phyloP scores from a whole-genome alignment of 2,888 invertebrate genomes.

The Drosophila austrosaltans region DNA sequence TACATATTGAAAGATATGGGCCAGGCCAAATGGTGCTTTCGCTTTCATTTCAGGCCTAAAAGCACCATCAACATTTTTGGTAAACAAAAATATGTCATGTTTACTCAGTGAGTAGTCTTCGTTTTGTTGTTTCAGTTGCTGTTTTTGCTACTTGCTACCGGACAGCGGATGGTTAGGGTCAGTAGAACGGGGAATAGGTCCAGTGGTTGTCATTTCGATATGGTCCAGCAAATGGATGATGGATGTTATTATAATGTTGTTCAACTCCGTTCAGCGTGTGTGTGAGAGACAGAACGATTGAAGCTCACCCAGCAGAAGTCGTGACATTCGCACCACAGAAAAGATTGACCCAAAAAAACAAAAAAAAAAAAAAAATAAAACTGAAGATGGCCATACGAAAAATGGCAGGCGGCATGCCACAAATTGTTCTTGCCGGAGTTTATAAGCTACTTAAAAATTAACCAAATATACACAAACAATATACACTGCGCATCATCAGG shows the following conservation, averaged over 20 bases:
- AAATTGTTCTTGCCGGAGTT: slow-evolving; percentile 23
- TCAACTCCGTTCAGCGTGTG: not conserved
- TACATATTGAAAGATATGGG: slow-evolving; percentile 44
- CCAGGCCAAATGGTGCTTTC: slow-evolving; percentile 66
- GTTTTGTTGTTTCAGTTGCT: slow-evolving; percentile 37
- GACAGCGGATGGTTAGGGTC: not conserved
- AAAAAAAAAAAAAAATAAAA: not conserved
- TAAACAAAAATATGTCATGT: slow-evolving; percentile 66
- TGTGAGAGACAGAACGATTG: slow-evolving; percentile 1
- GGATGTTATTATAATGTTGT: slow-evolving; percentile 72
- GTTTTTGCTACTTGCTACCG: slow-evolving; percentile 18
- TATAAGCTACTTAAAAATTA: slow-evolving; percentile 62
- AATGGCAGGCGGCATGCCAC: slow-evolving; percentile 26
- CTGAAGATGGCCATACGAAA: slow-evolving; percentile 21
- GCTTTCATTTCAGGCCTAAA: slow-evolving; percentile 63
- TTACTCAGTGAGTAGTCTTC: slow-evolving; percentile 57
- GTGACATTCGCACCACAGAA: slow-evolving; percentile 37
- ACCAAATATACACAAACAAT: slow-evolving; percentile 2
- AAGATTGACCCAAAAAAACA: slow-evolving; percentile 47
- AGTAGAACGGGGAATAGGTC: not conserved
- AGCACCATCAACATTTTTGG: slow-evolving; percentile 58
- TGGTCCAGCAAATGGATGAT: slow-evolving; percentile 54
- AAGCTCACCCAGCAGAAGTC: slow-evolving; percentile 46
- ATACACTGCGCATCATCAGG: too few species aligned
- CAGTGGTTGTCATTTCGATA: slow-evolving; percentile 56